phyloP scores from a whole-genome alignment of 2,113 vertebrate species.

The Galemys pyrenaicus region DNA sequence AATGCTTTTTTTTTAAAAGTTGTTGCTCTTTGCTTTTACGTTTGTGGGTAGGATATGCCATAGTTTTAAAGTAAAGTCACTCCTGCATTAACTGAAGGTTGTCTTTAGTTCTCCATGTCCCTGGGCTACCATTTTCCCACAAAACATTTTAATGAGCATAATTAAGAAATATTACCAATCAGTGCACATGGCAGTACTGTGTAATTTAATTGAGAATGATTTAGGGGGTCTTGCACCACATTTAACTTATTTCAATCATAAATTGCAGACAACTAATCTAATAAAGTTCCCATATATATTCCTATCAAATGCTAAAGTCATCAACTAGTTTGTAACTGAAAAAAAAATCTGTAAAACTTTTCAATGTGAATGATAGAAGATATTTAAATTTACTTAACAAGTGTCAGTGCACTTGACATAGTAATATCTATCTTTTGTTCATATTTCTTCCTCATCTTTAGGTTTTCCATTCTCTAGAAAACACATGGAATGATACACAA shows the following conservation, averaged over 20 bases:
- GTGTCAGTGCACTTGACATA: background rate
- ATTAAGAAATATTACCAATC: slow-evolving; percentile 78
- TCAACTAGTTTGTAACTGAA: slow-evolving; percentile 59
- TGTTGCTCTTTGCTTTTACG: slow-evolving; percentile 15
- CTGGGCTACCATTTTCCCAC: slow-evolving; percentile 12
- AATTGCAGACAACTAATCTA: slow-evolving; percentile 62
- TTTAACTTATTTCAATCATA: slow-evolving; percentile 65
- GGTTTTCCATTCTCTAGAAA: slow-evolving; percentile 12
- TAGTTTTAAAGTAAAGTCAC: slow-evolving; percentile 35
- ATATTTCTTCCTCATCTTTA: background rate
- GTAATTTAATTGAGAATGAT: slow-evolving; percentile 78
- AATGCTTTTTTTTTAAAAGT: slow-evolving; percentile 48
- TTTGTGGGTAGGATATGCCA: background rate
- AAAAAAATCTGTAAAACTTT: slow-evolving; percentile 53
- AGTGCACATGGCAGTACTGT: slow-evolving; percentile 36
- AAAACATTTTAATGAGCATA: slow-evolving; percentile 75
- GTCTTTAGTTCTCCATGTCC: slow-evolving; percentile 48
- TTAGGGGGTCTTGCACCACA: slow-evolving; percentile 71
- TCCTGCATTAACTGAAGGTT: slow-evolving; percentile 39
- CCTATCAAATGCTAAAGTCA: slow-evolving; percentile 50
- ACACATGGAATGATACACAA: background rate
- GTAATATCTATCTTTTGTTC: slow-evolving; percentile 36
- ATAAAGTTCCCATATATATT: slow-evolving; percentile 51
- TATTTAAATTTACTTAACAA: slow-evolving; percentile 52
- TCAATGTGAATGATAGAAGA: slow-evolving; percentile 27